A percentile compares a stretch with the other conserved stretches of the same genome.
Conservation (phyloP, 2,797 vertebrate genomes). For the Yasuhikotakia modesta region DNA sequence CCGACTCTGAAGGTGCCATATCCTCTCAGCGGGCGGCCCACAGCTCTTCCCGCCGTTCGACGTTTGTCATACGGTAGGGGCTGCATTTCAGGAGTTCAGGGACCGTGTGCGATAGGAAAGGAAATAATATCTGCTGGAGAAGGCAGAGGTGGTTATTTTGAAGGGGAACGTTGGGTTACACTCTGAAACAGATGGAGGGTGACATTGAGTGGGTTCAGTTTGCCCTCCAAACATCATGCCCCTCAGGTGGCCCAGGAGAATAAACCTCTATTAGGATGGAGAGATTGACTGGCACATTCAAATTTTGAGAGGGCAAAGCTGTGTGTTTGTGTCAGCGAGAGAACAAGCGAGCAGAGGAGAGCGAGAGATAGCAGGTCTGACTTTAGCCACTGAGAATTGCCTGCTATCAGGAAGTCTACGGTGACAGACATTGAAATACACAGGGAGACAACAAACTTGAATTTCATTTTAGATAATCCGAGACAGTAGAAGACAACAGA, state of each 20-base stretch:
- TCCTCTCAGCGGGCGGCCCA: slow-evolving; percentile 23
- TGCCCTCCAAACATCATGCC: slow-evolving; percentile 42
- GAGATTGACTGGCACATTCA: slow-evolving; percentile 35
- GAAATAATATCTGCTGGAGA: slow-evolving; percentile 13
- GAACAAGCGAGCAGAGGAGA: slow-evolving; percentile 3
- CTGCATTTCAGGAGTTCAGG: slow-evolving; percentile 7
- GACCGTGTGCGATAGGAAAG: slow-evolving; percentile 4
- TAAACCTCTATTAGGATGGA: slow-evolving; percentile 41
- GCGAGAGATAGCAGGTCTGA: slow-evolving; percentile 29
- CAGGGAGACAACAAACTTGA: slow-evolving; percentile 31
- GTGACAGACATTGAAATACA: slow-evolving; percentile 50
- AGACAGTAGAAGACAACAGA: slow-evolving; percentile 13
- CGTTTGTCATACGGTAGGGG: background rate
- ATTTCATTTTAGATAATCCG: slow-evolving; percentile 48
- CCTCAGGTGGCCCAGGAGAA: slow-evolving; percentile 43
- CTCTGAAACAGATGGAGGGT: slow-evolving; percentile 24
- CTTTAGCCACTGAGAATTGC: slow-evolving; percentile 43
- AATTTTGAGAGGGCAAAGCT: slow-evolving; percentile 37
- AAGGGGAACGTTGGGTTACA: slow-evolving; percentile 12
- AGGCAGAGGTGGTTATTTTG: slow-evolving; percentile 14
- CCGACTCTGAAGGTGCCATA: slow-evolving; percentile 29
- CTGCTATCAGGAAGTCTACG: slow-evolving; percentile 37
- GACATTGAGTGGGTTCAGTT: slow-evolving; percentile 25
- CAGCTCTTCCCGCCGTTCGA: slow-evolving; percentile 9
- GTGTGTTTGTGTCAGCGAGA: slow-evolving; percentile 28